Evolutionary conservation across 2,888 invertebrate genomes (phyloP).

Genomic region (Tetramorium bicarinatum): DNA sequence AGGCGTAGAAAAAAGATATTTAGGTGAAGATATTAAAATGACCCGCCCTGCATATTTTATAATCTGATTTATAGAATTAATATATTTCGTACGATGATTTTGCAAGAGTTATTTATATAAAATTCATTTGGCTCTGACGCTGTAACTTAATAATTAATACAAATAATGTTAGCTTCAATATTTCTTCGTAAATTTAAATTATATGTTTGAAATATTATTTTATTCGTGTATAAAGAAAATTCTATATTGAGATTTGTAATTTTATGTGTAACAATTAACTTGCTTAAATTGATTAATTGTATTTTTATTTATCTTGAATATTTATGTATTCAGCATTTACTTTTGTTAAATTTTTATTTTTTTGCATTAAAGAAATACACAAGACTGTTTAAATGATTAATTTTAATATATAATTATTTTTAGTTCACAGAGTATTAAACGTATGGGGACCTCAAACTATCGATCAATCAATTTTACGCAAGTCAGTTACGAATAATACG

Average conservation of each 20-base stretch:
- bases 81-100: not conserved
- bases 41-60: not conserved
- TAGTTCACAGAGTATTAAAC: slow-evolving; percentile 91
- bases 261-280: not conserved
- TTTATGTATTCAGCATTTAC: not conserved
- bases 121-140: not conserved
- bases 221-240: not conserved
- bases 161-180: not conserved
- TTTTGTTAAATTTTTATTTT: not conserved
- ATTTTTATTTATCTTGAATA: not conserved
- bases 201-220: not conserved
- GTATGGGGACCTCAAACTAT: slow-evolving; percentile 90
- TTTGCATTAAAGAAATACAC: not conserved
- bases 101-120: not conserved
- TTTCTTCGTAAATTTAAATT: not conserved
- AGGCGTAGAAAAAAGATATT: too few species aligned
- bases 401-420: slow-evolving; percentile 65
- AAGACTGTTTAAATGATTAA: not conserved
- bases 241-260: not conserved
- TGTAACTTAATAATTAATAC: not conserved
- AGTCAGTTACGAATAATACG: slow-evolving; percentile 38
- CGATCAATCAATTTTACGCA: slow-evolving; percentile 70
- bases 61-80: not conserved
- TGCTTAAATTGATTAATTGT: not conserved
- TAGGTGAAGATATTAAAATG: too few species aligned